These are phyloP conservation scores for Aphodius granarius DNA, from an alignment of 2,888 invertebrate species.

Conservation along the genomic window DNA sequence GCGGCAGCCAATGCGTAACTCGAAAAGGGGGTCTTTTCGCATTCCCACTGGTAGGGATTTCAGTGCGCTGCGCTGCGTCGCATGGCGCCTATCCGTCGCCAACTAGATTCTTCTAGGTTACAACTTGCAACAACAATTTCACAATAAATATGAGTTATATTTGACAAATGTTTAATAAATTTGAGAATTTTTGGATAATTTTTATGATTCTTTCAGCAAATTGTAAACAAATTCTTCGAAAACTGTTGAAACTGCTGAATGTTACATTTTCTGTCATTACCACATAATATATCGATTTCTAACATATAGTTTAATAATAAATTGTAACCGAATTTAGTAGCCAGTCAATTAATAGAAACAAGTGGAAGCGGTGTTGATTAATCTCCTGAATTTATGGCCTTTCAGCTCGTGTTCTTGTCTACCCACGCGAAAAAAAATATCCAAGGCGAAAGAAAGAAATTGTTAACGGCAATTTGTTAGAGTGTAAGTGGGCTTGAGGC, in stretches of 20 bases:
- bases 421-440: neutral
- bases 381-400: neutral
- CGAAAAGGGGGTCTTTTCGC: slow-evolving; percentile 7
- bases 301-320: too few species aligned
- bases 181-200: too few species aligned
- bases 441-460: neutral
- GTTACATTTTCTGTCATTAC: neutral
- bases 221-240: neutral
- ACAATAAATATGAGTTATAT: too few species aligned
- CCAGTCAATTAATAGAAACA: neutral
- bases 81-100: neutral
- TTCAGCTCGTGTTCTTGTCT: neutral
- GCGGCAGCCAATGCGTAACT: slow-evolving; percentile 25
- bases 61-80: neutral
- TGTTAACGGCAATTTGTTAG: neutral
- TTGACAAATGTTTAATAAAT: too few species aligned
- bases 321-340: neutral
- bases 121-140: too few species aligned
- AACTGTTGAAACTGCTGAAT: neutral
- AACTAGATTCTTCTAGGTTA: neutral
- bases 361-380: neutral
- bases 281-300: too few species aligned
- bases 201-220: too few species aligned
- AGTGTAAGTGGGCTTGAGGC: neutral
- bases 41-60: neutral